These are phyloP conservation scores for Amiota mariae DNA, from an alignment of 2,888 invertebrate species.

Conservation along the genomic window DNA sequence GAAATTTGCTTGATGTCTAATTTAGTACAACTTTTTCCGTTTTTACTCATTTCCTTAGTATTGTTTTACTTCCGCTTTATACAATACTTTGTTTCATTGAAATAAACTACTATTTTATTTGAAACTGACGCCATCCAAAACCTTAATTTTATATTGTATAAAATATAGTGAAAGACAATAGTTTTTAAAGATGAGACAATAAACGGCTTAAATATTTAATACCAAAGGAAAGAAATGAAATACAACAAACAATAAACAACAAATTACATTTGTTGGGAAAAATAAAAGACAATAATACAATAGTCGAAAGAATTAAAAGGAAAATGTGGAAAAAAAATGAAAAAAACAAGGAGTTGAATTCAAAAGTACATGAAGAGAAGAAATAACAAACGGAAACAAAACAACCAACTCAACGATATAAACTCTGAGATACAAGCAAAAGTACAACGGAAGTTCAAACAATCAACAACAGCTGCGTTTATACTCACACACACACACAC, in stretches of 20 bases:
- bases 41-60: too few relatives aligned
- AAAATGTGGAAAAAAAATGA: slow-evolving; percentile 38
- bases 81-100: too few relatives aligned
- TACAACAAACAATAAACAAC: slow-evolving; percentile 33
- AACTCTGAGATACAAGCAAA: slow-evolving; percentile 42
- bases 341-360: slow-evolving; percentile 26
- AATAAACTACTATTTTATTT: too few relatives aligned
- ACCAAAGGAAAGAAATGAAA: slow-evolving; percentile 25
- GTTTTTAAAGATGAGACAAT: neutral
- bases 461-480: slow-evolving; percentile 67
- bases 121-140: too few relatives aligned
- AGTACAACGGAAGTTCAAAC: slow-evolving; percentile 53
- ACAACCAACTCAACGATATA: slow-evolving; percentile 45
- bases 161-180: neutral
- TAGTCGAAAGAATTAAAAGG: slow-evolving; percentile 9
- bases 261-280: slow-evolving; percentile 51
- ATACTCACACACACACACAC: slow-evolving; percentile 59
- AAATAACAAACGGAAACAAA: slow-evolving; percentile 20
- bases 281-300: slow-evolving; percentile 53
- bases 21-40: too few relatives aligned
- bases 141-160: neutral
- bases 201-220: too few relatives aligned
- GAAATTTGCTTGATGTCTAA: too few relatives aligned
- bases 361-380: slow-evolving; percentile 40
- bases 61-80: too few relatives aligned